Base-by-base conservation (phyloP, 2,113 vertebrate species). In the crab-eating macaque (Macaca fascicularis) region DNA sequence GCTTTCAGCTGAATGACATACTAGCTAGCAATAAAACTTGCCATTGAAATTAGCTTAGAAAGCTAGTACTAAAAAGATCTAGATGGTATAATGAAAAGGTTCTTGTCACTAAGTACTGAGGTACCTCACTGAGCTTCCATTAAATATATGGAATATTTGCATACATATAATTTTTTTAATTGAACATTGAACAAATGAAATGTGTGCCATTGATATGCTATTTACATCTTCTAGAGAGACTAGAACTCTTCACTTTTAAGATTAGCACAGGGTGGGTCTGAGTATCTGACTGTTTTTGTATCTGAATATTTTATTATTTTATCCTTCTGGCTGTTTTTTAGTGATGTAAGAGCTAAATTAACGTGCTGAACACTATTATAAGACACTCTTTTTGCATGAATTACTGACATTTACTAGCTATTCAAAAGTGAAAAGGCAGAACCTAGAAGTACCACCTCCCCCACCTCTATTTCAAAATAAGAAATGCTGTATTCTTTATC, bases 381-480 rank as follows among this genome's bases (percentile, higher is more conserved):
- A 50, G 78, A 92, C 90, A 32, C 32, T 8, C 61, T 83, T 89
- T 78, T 80, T 96, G 17, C 20, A 92, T 67, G 69, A 93, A 90
- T 95, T 90, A 93, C 61, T 95, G 88, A 55, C 81, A 50, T 67
- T 96, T 94, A 74, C 64, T 35, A 87, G 69, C 81, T 94, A 75
- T 82, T 94, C 86, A 78, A 95, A 64, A 93, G 82, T 82, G 79
- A 97, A 95, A 87, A 82, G n/a, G 14, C 88, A 97, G 80, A 88
- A 92, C 38, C 64, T 52, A 9, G 38, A 86, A 92, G 38, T 67
- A 90, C 25, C 64, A 75, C 40, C n/a, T 25, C 84, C 5, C 27
- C 35, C 61, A 76, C 61, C 27, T 32, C 48, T 90, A 30, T 86
- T 95, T 95, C 92, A 67, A 79, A 92, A 83, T 48, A 48, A 81